Evolutionary conservation across 2,888 invertebrate genomes (phyloP).

Genomic region (Nemoura dubitans): DNA sequence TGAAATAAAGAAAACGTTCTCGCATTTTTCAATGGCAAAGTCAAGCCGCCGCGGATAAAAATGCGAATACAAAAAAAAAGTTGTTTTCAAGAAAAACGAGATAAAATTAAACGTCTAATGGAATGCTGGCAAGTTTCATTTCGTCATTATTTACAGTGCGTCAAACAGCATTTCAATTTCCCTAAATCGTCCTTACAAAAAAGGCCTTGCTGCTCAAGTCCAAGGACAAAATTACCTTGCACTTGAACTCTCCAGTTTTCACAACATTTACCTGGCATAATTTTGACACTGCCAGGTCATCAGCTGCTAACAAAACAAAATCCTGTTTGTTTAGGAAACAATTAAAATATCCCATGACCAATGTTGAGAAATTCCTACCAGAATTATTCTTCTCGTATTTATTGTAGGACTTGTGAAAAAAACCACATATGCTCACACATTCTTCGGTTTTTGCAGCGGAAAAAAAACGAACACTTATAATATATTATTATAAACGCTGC

Average conservation of each 20-base stretch:
- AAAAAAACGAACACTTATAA: not conserved
- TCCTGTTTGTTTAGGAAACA: not conserved
- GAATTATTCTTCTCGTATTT: not conserved
- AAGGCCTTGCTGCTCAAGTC: not conserved
- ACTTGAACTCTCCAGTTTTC: not conserved
- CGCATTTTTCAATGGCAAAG: not conserved
- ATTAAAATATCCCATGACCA: not conserved
- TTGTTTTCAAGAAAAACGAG: not conserved
- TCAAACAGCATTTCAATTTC: not conserved
- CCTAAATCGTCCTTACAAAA: not conserved
- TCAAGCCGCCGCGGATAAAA: not conserved
- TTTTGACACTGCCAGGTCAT: not conserved
- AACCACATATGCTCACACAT: not conserved
- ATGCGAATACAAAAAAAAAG: not conserved
- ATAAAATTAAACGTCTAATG: not conserved
- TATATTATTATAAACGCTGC: conserved; percentile 7
- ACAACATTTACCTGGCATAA: not conserved
- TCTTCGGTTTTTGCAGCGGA: not conserved
- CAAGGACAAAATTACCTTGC: not conserved
- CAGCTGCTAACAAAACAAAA: not conserved
- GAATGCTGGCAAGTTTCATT: not conserved
- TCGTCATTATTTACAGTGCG: not conserved
- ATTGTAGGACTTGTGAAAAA: not conserved
- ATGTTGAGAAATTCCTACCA: not conserved
- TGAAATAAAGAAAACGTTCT: not conserved